A percentile compares a stretch with the other conserved stretches of the same genome.
Conservation (phyloP, 2,888 invertebrate genomes). For the Vanessa cardui region DNA sequence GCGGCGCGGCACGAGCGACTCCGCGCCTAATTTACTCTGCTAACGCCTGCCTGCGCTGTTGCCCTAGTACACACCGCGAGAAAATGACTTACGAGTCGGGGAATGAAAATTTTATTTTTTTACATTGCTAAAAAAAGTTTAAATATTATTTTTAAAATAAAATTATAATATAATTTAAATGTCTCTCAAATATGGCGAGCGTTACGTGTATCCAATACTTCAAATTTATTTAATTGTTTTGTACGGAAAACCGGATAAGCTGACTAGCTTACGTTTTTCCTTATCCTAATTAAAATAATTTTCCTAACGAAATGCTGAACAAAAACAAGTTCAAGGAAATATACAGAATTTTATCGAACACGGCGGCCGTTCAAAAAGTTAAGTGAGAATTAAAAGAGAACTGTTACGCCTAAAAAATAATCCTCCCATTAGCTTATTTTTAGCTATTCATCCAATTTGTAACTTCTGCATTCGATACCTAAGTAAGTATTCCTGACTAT, state of each 20-base stretch:
- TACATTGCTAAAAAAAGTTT: not conserved
- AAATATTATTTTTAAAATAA: no score
- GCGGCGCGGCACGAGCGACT: slow-evolving; percentile 57
- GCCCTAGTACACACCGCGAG: slow-evolving; percentile 46
- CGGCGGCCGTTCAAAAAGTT: not conserved
- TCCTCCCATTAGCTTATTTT: slow-evolving; percentile 25
- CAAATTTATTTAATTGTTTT: no score
- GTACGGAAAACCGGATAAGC: no score
- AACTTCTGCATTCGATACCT: slow-evolving; percentile 28
- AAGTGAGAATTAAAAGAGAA: slow-evolving; percentile 12
- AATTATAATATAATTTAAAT: no score
- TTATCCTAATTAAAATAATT: no score
- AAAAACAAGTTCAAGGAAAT: not conserved
- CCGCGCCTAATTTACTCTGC: slow-evolving; percentile 63
- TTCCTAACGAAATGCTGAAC: not conserved
- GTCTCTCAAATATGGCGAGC: no score
- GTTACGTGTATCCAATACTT: no score
- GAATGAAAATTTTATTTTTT: slow-evolving; percentile 19
- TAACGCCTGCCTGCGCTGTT: slow-evolving; percentile 53
- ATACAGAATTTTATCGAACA: not conserved
- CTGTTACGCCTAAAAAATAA: slow-evolving; percentile 10
- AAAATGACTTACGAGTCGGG: slow-evolving; percentile 36
- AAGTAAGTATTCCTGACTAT: slow-evolving; percentile 25
- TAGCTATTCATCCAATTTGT: slow-evolving; percentile 33
- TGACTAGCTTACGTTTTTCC: no score